phyloP scores from a whole-genome alignment of 2,888 invertebrate species.

The Pyrrhia umbra region DNA sequence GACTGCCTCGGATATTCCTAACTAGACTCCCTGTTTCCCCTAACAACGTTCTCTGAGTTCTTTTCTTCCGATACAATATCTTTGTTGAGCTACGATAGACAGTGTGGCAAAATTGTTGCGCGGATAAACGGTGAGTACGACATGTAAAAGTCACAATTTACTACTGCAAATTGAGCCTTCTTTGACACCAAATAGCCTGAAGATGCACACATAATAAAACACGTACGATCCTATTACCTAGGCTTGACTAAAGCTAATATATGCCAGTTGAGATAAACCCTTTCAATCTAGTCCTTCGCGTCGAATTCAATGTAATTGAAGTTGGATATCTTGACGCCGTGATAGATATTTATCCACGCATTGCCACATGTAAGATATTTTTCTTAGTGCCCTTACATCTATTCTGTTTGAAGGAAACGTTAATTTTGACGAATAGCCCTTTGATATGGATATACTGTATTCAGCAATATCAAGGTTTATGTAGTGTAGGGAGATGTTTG shows the following conservation, averaged over 20 bases:
- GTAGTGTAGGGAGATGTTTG: constrained; percentile 9
- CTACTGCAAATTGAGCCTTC: constrained; percentile 5
- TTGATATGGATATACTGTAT: constrained; percentile 54
- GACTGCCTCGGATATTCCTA: constrained; percentile 1
- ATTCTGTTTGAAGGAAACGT: constrained; percentile 49
- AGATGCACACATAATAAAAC: constrained; percentile 46
- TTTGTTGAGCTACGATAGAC: constrained; percentile 37
- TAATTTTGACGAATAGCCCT: constrained; percentile 63
- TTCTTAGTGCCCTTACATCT: constrained; percentile 29
- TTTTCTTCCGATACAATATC: constrained; percentile 27
- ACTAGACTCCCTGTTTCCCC: constrained; percentile 38
- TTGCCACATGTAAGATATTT: constrained; percentile 36
- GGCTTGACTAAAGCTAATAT: constrained; percentile 58
- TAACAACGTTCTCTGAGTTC: constrained; percentile 14
- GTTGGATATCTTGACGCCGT: constrained; percentile 49
- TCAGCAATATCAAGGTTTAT: constrained; percentile 54
- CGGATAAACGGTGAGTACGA: constrained; percentile 1
- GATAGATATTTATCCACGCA: constrained; percentile 21
- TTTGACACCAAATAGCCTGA: constrained; percentile 30
- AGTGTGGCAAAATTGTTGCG: constrained; percentile 21
- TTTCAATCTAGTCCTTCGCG: constrained; percentile 58
- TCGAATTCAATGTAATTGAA: constrained; percentile 59
- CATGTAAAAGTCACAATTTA: constrained; percentile 11
- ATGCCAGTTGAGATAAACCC: constrained; percentile 56
- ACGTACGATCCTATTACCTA: constrained; percentile 48